These are phyloP conservation scores for Pitangus sulphuratus DNA, from an alignment of 2,797 vertebrate species.

Conservation along the genomic window DNA sequence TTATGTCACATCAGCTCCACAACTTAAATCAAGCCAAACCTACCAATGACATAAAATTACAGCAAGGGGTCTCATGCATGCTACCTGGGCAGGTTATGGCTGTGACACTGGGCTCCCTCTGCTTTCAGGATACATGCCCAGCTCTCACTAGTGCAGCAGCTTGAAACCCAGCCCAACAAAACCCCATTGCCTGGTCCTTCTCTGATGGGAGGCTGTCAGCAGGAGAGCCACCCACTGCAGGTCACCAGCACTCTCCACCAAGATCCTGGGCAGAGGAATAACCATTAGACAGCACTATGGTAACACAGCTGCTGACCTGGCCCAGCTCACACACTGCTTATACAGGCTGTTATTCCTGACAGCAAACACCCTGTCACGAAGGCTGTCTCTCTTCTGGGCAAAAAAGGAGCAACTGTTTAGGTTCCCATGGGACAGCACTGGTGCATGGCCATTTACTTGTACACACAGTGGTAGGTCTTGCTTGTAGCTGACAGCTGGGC, in stretches of 20 bases:
- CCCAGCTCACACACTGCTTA: not conserved
- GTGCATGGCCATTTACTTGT: not conserved
- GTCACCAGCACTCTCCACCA: fast-evolving
- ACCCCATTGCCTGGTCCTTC: not conserved
- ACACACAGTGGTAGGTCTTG: fast-evolving
- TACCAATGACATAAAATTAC: not conserved
- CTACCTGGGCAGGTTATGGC: not conserved
- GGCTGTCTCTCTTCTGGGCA: not conserved
- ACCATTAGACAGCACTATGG: not conserved
- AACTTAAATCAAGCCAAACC: not conserved
- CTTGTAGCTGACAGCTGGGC: not conserved
- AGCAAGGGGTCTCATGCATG: not conserved
- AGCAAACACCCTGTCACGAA: not conserved
- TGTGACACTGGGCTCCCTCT: not conserved
- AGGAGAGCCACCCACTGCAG: not conserved
- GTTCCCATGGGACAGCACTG: not conserved
- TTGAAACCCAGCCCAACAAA: not conserved
- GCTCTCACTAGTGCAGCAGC: fast-evolving
- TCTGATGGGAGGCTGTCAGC: not conserved
- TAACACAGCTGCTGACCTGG: not conserved
- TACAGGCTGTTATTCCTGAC: not conserved
- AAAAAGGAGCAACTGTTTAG: not conserved
- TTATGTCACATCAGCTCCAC: not conserved
- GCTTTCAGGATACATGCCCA: fast-evolving
- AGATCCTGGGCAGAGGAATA: not conserved